phyloP scores from a whole-genome alignment of 1,140 invertebrate species.

The Zeugodacus cucurbitae region DNA sequence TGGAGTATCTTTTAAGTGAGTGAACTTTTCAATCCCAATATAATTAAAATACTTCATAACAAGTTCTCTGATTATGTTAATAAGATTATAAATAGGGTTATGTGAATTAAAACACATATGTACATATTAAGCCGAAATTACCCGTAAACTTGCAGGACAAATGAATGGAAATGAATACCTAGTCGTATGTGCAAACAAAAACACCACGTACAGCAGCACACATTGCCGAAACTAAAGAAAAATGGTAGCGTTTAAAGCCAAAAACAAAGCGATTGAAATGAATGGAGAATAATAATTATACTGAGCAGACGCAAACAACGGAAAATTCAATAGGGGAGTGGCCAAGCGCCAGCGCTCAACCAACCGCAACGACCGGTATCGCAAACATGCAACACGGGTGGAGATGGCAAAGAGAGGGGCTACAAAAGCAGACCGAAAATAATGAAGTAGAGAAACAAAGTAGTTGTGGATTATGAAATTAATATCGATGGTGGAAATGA shows the following conservation, averaged over 20 bases:
- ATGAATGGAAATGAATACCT: neutral
- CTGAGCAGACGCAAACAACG: neutral
- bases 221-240: neutral
- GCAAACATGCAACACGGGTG: neutral
- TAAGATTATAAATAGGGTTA: too few relatives aligned
- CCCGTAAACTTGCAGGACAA: neutral
- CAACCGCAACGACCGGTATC: constrained; percentile 19
- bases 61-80: too few relatives aligned
- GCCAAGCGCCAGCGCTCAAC: too few relatives aligned
- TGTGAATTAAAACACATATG: too few relatives aligned
- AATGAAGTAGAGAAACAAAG: too few relatives aligned
- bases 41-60: too few relatives aligned
- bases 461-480: neutral
- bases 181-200: too few relatives aligned
- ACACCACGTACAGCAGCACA: too few relatives aligned
- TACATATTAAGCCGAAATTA: neutral
- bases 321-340: constrained; percentile 37
- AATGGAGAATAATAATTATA: constrained; percentile 6
- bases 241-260: neutral
- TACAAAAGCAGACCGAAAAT: neutral
- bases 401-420: neutral
- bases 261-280: constrained; percentile 17
- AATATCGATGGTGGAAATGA: neutral
- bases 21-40: too few relatives aligned
- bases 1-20: too few relatives aligned